Base-by-base conservation (phyloP, 2,113 vertebrate species). In the Larimichthys crocea region DNA sequence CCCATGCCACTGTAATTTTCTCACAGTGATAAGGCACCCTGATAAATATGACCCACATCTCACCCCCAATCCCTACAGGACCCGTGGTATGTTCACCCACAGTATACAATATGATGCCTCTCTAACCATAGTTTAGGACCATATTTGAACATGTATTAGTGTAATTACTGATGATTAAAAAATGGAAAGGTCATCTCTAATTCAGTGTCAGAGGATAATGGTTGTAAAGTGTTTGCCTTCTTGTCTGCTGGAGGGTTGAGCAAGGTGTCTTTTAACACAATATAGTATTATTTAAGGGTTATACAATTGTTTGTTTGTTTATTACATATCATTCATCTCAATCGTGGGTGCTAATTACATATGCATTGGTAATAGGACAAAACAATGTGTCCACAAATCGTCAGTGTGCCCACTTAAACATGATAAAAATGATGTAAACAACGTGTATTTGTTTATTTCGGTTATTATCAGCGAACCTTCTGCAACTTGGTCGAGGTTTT, bases 21-120 rank as follows among this genome's bases (percentile, higher is more conserved):
- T 78, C 57, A 81, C 40, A 69, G 59, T 74, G 49, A 86, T 66
- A 69, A 72, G 16, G 55, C 29, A 65, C 22, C 8, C 5, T 22
- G 4, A 35, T 53, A 22, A 75, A 53, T 17, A 61, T 31, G 60
- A 24, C 55, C 49, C 46, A 69, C 16, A 44, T 12, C 61, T 20
- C 29, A 70, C 0, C 11, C 16, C 59, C 46, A 24, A 49, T 42
- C 22, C 35, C 44, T 0, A 66, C 8, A 71, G 14, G 5, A 66
- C 31, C 12, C 40, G 48, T 16, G 19, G 12, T 35, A 9, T 49
- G 35, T 56, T 85, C 46, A 66, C 15, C 70, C 19, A 6, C 52
- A 48, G 35, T 56, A 11, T n/a, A 74, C 66, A 68, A 22, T 79
- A 69, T 9, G 24, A 63, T 29, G 61, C 20, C 44, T 63, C 4